Evolutionary conservation across 2,888 invertebrate genomes (phyloP).

Genomic region (Eristalis intricaria): DNA sequence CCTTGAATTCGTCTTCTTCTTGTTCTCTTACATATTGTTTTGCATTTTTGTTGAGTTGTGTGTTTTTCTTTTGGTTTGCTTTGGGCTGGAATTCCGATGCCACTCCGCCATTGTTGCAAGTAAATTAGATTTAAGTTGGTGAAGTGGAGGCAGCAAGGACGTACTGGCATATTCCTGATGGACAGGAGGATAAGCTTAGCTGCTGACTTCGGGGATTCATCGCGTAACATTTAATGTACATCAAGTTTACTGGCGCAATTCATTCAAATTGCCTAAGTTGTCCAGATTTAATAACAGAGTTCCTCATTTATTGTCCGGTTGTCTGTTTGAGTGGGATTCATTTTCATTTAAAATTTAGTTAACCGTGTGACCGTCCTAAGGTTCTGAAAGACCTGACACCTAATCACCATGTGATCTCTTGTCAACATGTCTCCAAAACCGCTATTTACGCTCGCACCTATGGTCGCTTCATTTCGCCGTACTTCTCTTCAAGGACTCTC

Average conservation of each 20-base stretch:
- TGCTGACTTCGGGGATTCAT: not conserved
- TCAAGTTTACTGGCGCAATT: not conserved
- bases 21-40: slow-evolving; percentile 41
- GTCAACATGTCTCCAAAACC: no score
- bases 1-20: slow-evolving; percentile 32
- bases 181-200: not conserved
- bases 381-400: no score
- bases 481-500: no score
- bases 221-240: not conserved
- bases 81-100: slow-evolving; percentile 1
- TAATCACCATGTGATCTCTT: no score
- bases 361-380: no score
- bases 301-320: no score
- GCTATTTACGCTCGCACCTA: no score
- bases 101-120: slow-evolving; percentile 46
- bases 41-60: slow-evolving; percentile 37
- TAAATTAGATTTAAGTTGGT: slow-evolving; percentile 48
- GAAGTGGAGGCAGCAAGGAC: slow-evolving; percentile 20
- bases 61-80: slow-evolving; percentile 13
- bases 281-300: not conserved
- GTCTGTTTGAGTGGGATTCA: no score
- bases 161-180: not conserved
- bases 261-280: not conserved
- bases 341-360: no score
- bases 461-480: no score